Evolutionary conservation across 2,888 invertebrate genomes (phyloP).

Genomic region (Polia nebulosa): DNA sequence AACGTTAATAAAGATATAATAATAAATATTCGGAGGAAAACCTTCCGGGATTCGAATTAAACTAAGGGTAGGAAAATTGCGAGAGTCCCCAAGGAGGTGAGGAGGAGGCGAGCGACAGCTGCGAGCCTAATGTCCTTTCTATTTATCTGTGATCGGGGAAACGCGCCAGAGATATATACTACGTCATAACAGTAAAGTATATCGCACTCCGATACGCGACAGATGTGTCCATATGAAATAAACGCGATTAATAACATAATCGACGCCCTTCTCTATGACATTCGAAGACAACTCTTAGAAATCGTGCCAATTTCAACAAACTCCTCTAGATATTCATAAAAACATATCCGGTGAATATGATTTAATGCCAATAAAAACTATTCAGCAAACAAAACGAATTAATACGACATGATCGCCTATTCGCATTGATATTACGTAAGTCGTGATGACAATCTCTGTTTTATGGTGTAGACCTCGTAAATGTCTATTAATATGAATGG

Average conservation of each 20-base stretch:
- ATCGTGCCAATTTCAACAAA: conserved; percentile 75
- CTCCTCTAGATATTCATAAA: conserved; percentile 72
- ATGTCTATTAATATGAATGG: conserved; percentile 91
- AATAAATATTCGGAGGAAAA: conserved; percentile 89
- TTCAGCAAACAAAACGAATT: conserved; percentile 84
- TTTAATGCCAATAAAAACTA: conserved; percentile 83
- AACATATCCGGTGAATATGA: conserved; percentile 80
- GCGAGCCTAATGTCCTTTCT: conserved; percentile 87
- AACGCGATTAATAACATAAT: conserved; percentile 70
- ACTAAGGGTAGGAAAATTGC: conserved; percentile 90
- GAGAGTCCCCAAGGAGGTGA: conserved; percentile 85
- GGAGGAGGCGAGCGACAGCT: conserved; percentile 82
- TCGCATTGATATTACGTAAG: conserved; percentile 83
- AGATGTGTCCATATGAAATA: conserved; percentile 71
- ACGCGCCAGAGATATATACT: conserved; percentile 75
- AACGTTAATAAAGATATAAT: conserved; percentile 90
- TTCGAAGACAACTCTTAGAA: conserved; percentile 53
- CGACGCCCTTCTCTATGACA: conserved; percentile 52
- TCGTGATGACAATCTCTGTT: conserved; percentile 90
- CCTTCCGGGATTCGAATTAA: conserved; percentile 89
- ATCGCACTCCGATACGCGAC: conserved; percentile 69
- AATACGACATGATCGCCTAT: conserved; percentile 80
- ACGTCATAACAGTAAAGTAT: conserved; percentile 73
- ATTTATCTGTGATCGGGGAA: conserved; percentile 88
- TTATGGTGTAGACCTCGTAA: conserved; percentile 89